Percentiles rank a stretch among this genome's conserved stretches.
phyloP scores from a whole-genome alignment of 2,113 vertebrate genomes.

The Clarias batrachus region DNA sequence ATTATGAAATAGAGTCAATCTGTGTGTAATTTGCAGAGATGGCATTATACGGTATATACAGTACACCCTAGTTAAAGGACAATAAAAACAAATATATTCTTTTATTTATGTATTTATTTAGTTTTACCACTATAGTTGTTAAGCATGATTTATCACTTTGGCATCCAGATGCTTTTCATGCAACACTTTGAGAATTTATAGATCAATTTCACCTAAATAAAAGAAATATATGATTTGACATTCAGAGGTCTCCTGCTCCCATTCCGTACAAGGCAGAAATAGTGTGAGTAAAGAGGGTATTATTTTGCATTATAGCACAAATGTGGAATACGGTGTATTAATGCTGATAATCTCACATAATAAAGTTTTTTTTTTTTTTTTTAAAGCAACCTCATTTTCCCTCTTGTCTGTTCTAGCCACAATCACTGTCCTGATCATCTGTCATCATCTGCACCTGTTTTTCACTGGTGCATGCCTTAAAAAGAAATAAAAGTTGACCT shows the following conservation, averaged over 20 bases:
- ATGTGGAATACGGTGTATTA: neutral
- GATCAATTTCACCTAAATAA: conserved; percentile 75
- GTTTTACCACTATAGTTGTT: conserved; percentile 68
- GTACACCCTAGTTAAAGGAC: neutral
- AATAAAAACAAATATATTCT: neutral
- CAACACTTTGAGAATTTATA: conserved; percentile 78
- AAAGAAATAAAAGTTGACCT: too few relatives aligned
- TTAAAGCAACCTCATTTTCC: too few relatives aligned
- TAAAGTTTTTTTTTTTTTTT: too few relatives aligned
- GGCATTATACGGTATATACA: too few relatives aligned
- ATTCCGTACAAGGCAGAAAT: conserved; percentile 62
- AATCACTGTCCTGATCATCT: too few relatives aligned
- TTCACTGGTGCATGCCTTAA: too few relatives aligned
- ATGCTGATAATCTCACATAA: too few relatives aligned
- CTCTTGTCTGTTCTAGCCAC: too few relatives aligned
- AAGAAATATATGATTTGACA: conserved; percentile 44
- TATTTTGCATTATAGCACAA: neutral
- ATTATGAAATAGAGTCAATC: too few relatives aligned
- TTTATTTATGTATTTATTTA: too few relatives aligned
- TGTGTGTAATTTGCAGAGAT: too few relatives aligned
- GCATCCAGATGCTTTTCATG: conserved; percentile 70
- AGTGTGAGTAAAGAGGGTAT: neutral
- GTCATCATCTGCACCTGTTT: too few relatives aligned
- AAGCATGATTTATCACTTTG: conserved; percentile 76
- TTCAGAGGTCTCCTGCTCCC: conserved; percentile 73